Percentiles rank a stretch among this genome's conserved stretches.
Conservation (phyloP, 2,113 vertebrate genomes). For the Chionis minor region DNA sequence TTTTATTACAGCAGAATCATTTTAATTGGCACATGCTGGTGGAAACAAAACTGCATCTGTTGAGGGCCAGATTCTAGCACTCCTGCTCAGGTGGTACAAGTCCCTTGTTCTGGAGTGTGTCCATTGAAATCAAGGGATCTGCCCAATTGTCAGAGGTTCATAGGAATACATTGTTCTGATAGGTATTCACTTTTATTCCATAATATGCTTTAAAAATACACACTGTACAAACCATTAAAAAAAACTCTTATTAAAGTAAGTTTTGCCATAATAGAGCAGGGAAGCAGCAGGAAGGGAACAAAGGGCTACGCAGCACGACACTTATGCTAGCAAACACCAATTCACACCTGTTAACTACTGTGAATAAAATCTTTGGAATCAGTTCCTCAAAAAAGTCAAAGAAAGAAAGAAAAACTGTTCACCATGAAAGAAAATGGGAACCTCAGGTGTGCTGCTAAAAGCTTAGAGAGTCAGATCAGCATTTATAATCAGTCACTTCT, state of each 20-base stretch:
- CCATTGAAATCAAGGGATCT: constrained; percentile 60
- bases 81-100: constrained; percentile 31
- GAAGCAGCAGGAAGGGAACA: constrained; percentile 64
- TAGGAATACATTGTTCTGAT: constrained; percentile 58
- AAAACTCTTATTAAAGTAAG: constrained; percentile 62
- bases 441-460: constrained; percentile 64
- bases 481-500: constrained; percentile 66
- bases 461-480: constrained; percentile 55
- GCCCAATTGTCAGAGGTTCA: constrained; percentile 62
- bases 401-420: constrained; percentile 66
- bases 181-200: constrained; percentile 64
- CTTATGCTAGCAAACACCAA: constrained; percentile 66
- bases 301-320: constrained; percentile 64
- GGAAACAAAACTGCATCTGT: constrained; percentile 58
- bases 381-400: constrained; percentile 61
- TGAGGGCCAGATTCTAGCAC: constrained; percentile 64
- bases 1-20: constrained; percentile 60
- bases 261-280: constrained; percentile 65
- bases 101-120: constrained; percentile 52
- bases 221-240: constrained; percentile 56
- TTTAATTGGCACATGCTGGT: constrained; percentile 70
- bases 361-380: constrained; percentile 71
- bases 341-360: constrained; percentile 69
- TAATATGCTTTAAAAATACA: constrained; percentile 68
- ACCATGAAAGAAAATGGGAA: constrained; percentile 58